A percentile compares a stretch with the other conserved stretches of the same genome.
These are phyloP conservation scores for Galemys pyrenaicus DNA, from an alignment of 2,113 vertebrate species.

Conservation along the genomic window DNA sequence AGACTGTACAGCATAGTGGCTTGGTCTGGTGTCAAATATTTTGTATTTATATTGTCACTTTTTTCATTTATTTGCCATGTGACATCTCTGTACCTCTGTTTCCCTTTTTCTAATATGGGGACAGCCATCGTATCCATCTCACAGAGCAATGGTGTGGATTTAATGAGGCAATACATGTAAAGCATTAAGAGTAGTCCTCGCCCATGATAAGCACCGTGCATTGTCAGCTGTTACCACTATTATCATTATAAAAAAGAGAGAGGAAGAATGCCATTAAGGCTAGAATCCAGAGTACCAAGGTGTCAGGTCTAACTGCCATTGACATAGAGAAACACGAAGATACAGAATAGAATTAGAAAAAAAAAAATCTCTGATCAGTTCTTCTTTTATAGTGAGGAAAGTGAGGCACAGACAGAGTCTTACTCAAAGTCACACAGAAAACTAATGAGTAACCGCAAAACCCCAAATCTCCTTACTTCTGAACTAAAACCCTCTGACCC, in stretches of 20 bases:
- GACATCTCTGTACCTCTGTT: not conserved
- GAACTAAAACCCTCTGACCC: not conserved
- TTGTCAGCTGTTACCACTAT: not conserved
- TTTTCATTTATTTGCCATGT: not conserved
- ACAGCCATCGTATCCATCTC: not conserved
- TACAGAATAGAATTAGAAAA: not conserved
- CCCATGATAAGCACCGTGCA: not conserved
- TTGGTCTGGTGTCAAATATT: not conserved
- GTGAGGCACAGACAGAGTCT: not conserved
- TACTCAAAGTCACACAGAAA: not conserved
- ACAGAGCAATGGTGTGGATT: not conserved
- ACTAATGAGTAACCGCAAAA: not conserved
- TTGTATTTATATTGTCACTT: not conserved
- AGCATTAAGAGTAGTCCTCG: not conserved
- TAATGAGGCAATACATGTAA: not conserved
- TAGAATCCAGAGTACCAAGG: not conserved
- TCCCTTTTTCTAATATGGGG: not conserved
- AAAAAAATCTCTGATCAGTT: not conserved
- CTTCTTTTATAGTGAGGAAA: not conserved
- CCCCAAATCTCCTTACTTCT: not conserved
- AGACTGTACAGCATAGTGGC: not conserved
- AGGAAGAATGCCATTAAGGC: not conserved
- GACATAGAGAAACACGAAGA: not conserved
- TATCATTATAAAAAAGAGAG: not conserved
- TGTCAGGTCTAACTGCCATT: not conserved